Evolutionary conservation across 2,113 vertebrate genomes (phyloP).

Genomic region (Dryoscopus gambensis): DNA sequence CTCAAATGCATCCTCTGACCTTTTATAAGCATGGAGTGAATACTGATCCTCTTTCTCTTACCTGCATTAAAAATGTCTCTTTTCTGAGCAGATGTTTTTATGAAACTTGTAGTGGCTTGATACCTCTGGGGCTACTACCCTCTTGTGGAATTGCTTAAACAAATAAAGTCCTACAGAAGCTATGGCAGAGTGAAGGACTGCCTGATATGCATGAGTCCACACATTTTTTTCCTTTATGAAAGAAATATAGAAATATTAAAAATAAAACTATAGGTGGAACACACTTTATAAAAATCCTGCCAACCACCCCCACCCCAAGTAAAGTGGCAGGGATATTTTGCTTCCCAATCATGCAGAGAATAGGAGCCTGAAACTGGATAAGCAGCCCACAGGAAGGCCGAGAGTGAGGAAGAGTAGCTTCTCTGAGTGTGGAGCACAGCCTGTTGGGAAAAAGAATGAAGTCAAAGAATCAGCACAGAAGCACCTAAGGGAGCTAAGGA

Average conservation of each 20-base stretch:
- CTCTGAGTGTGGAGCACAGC: not conserved
- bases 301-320: rapidly evolving
- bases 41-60: not conserved
- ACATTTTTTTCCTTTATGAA: not conserved
- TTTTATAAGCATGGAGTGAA: not conserved
- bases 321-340: not conserved
- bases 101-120: not conserved
- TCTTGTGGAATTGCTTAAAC: not conserved
- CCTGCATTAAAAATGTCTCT: not conserved
- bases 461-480: not conserved
- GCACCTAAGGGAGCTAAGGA: not conserved
- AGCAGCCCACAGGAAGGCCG: not conserved
- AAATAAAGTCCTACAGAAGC: not conserved
- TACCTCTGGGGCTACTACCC: not conserved
- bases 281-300: not conserved
- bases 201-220: not conserved
- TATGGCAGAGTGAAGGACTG: not conserved
- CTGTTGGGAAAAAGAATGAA: not conserved
- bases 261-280: not conserved
- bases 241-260: not conserved
- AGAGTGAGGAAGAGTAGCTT: not conserved
- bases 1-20: not conserved
- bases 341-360: not conserved
- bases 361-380: not conserved
- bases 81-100: not conserved